A percentile compares a stretch with the other conserved stretches of the same genome.
Evolutionary conservation across 1,140 invertebrate genomes (phyloP).

Genomic region (Zaprionus inermis): DNA sequence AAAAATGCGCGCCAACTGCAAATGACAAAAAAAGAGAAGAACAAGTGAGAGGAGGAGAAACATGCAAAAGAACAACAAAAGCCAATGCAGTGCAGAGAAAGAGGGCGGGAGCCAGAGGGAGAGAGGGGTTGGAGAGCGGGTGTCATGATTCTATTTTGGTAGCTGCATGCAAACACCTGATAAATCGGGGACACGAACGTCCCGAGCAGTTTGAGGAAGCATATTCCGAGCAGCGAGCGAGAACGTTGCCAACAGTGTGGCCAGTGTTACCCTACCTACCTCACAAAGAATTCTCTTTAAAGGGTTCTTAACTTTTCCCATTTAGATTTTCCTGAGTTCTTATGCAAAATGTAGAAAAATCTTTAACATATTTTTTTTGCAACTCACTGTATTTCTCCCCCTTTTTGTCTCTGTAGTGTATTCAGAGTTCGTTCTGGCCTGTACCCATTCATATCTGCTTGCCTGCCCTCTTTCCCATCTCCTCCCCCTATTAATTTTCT

Average conservation of each 20-base stretch:
- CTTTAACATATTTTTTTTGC: no score
- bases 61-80: slow-evolving; percentile 20
- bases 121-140: background rate
- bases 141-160: slow-evolving; percentile 40
- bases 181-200: slow-evolving; percentile 69
- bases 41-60: slow-evolving; percentile 10
- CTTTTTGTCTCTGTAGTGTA: background rate
- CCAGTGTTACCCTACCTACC: background rate
- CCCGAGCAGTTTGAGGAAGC: slow-evolving; percentile 36
- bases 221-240: slow-evolving; percentile 1
- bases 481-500: slow-evolving; percentile 20
- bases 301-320: no score
- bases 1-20: slow-evolving; percentile 60
- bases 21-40: slow-evolving; percentile 5
- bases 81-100: slow-evolving; percentile 25
- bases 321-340: no score
- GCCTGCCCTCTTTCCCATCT: background rate
- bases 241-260: slow-evolving; percentile 27
- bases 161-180: slow-evolving; percentile 74
- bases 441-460: background rate
- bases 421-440: slow-evolving; percentile 2
- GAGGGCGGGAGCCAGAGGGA: slow-evolving; percentile 1
- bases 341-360: no score
- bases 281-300: background rate
- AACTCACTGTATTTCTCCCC: no score